Percentiles rank a stretch among this genome's conserved stretches.
These are phyloP conservation scores for Littorina saxatilis DNA, from an alignment of 1,140 invertebrate species.

Conservation along the genomic window DNA sequence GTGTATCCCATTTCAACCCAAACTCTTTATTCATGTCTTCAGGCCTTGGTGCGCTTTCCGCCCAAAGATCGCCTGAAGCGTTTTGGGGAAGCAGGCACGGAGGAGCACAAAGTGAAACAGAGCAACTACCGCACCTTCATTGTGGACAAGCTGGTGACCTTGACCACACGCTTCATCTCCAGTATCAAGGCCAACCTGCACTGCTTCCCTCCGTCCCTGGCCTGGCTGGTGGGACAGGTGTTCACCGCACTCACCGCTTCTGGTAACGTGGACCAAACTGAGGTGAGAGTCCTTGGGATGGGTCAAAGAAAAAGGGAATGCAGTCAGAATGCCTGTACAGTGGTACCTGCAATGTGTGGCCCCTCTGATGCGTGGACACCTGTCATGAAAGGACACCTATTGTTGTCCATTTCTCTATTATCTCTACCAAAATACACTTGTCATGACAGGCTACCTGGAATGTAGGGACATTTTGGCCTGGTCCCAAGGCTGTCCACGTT, in stretches of 20 bases:
- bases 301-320: no score
- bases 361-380: no score
- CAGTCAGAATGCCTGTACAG: no score
- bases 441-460: no score
- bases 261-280: conserved; percentile 36
- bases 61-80: conserved; percentile 83
- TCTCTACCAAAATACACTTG: no score
- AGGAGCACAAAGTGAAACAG: conserved; percentile 84
- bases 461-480: no score
- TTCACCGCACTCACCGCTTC: conserved; percentile 76
- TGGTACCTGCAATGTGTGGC: no score
- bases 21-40: not conserved
- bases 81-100: conserved; percentile 86
- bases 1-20: no score
- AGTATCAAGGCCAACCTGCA: conserved; percentile 91
- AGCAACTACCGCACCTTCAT: conserved; percentile 82
- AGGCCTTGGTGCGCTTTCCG: conserved; percentile 84
- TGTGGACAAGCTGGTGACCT: conserved; percentile 87
- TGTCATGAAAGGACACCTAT: no score
- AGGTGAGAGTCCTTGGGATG: not conserved
- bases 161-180: conserved; percentile 89
- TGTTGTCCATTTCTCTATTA: no score
- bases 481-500: no score
- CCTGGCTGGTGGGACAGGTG: conserved; percentile 80
- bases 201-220: conserved; percentile 89